Evolutionary conservation across 2,113 vertebrate species (phyloP).

Genomic region (Grus americana): DNA sequence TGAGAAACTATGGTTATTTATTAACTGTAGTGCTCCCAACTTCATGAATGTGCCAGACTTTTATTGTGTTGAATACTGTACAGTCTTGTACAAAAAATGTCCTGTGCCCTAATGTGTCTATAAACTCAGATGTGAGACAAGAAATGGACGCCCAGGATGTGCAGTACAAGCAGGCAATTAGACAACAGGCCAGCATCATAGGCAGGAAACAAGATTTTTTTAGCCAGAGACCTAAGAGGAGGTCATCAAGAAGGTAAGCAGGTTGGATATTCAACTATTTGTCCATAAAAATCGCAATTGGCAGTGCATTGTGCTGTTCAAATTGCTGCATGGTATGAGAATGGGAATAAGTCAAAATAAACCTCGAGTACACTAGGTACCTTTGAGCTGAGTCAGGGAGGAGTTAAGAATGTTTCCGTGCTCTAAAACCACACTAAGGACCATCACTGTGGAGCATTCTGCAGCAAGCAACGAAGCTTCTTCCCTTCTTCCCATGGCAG

Average conservation of each 20-base stretch:
- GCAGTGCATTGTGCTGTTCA: background rate
- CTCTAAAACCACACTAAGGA: background rate
- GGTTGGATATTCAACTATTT: background rate
- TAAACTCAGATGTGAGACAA: background rate
- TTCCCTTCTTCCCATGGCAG: background rate
- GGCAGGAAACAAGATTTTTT: background rate
- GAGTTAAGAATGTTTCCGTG: background rate
- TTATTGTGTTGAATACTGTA: background rate
- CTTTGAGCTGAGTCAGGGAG: background rate
- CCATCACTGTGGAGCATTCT: accelerated
- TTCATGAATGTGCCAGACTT: background rate
- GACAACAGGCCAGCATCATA: background rate
- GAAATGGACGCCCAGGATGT: background rate
- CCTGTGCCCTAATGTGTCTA: background rate
- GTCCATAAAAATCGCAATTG: background rate
- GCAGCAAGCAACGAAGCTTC: background rate
- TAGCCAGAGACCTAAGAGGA: background rate
- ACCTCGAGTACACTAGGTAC: background rate
- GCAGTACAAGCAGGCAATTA: background rate
- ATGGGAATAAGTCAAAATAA: background rate
- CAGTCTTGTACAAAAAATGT: too few species aligned
- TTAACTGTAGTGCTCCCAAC: background rate
- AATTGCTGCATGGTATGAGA: background rate
- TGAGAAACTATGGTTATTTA: background rate
- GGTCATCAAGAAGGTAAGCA: background rate